Evolutionary conservation across 2,797 vertebrate genomes (phyloP).

Genomic region (Propithecus deckenii): DNA sequence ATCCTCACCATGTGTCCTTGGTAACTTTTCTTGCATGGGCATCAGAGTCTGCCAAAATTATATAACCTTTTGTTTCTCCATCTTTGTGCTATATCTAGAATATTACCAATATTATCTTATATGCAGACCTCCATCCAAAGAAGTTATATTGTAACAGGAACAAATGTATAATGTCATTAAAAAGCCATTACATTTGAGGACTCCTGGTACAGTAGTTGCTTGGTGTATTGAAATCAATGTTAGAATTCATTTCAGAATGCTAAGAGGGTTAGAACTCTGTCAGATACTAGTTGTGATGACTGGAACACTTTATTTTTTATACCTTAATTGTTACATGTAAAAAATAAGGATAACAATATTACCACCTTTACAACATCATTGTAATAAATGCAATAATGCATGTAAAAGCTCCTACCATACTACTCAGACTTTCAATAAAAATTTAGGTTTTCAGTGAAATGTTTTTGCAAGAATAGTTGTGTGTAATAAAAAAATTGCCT

Average conservation of each 20-base stretch:
- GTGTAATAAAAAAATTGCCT: background rate
- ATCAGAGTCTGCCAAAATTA: background rate
- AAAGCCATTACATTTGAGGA: background rate
- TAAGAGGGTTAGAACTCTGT: background rate
- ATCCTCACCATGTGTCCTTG: background rate
- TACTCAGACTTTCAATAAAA: background rate
- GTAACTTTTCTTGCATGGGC: background rate
- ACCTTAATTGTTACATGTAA: background rate
- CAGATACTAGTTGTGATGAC: background rate
- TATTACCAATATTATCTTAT: background rate
- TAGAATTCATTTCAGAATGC: background rate
- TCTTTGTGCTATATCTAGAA: background rate
- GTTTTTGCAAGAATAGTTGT: background rate
- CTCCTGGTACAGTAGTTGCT: background rate
- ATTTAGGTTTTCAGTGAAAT: constrained; percentile 4
- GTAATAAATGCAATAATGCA: background rate
- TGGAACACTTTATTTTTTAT: background rate
- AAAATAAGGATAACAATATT: background rate
- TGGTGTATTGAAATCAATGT: background rate
- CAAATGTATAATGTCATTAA: background rate
- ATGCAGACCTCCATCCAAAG: background rate
- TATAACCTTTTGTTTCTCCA: background rate
- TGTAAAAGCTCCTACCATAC: background rate
- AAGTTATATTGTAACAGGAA: background rate
- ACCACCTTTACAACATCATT: background rate